These are phyloP conservation scores for Gari tellinella DNA, from an alignment of 2,888 invertebrate species.

Conservation along the genomic window DNA sequence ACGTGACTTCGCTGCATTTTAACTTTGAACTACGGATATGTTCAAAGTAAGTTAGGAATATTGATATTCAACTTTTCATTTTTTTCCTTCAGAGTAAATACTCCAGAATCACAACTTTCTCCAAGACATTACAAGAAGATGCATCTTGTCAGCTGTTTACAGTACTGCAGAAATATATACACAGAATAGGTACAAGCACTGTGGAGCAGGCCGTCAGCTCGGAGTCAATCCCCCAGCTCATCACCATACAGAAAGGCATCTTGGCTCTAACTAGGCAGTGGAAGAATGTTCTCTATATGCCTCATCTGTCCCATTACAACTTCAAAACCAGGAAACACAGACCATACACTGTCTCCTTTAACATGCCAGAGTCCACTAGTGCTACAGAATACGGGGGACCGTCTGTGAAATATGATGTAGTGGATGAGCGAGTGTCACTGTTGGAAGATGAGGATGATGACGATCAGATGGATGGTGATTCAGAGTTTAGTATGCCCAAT, in stretches of 20 bases:
- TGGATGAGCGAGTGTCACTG: slow-evolving; percentile 90
- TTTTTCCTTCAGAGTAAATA: slow-evolving; percentile 90
- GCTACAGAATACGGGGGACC: slow-evolving; percentile 42
- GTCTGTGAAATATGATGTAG: slow-evolving; percentile 88
- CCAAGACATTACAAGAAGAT: slow-evolving; percentile 96
- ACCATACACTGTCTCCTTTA: slow-evolving; percentile 93
- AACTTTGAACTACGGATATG: too few species aligned
- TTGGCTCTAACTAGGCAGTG: slow-evolving; percentile 97
- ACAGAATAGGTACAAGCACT: slow-evolving; percentile 90
- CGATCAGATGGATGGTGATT: slow-evolving; percentile 6
- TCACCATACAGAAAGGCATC: slow-evolving; percentile 96
- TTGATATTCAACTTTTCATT: too few species aligned
- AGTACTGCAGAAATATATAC: slow-evolving; percentile 91
- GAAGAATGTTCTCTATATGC: slow-evolving; percentile 98
- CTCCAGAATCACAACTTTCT: slow-evolving; percentile 91
- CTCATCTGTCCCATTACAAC: slow-evolving; percentile 94
- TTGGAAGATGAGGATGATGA: slow-evolving; percentile 84
- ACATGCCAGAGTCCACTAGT: slow-evolving; percentile 86
- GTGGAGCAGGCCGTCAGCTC: slow-evolving; percentile 94
- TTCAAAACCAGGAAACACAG: slow-evolving; percentile 88
- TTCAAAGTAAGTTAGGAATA: too few species aligned
- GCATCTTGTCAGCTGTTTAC: slow-evolving; percentile 97
- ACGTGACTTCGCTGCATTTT: too few species aligned
- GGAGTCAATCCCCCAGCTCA: slow-evolving; percentile 93
- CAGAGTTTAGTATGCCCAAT: slow-evolving; percentile 14